Conservation (phyloP, 2,888 invertebrate genomes). For the Zootermopsis nevadensis region DNA sequence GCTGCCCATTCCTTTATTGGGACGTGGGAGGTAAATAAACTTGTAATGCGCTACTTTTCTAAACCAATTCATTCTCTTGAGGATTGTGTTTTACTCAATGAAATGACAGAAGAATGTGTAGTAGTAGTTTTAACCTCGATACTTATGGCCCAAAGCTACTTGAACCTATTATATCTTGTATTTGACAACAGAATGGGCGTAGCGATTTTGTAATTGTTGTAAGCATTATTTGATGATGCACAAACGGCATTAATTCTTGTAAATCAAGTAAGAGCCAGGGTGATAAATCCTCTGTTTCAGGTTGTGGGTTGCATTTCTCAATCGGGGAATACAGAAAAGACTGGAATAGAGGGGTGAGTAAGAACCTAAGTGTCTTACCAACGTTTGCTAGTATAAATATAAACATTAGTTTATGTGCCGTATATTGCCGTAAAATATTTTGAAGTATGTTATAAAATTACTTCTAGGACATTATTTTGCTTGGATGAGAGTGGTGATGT, state of each 20-base stretch:
- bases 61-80: neutral
- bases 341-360: conserved; percentile 66
- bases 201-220: conserved; percentile 16
- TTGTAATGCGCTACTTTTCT: neutral
- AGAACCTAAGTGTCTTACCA: too few relatives aligned
- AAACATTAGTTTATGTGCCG: neutral
- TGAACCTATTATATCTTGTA: neutral
- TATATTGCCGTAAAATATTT: neutral
- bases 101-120: neutral
- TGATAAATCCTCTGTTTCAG: conserved; percentile 58
- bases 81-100: neutral
- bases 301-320: conserved; percentile 65
- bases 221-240: neutral
- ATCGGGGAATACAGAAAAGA: conserved; percentile 63
- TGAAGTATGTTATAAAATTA: neutral
- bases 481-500: conserved; percentile 74
- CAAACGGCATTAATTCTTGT: neutral
- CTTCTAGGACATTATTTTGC: conserved; percentile 63
- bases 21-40: conserved; percentile 67
- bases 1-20: conserved; percentile 64
- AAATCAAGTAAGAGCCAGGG: neutral
- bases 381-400: neutral
- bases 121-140: neutral
- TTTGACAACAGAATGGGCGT: conserved; percentile 49
- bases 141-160: neutral